Conservation (phyloP, 2,888 invertebrate species). For the Cephus spinipes region DNA sequence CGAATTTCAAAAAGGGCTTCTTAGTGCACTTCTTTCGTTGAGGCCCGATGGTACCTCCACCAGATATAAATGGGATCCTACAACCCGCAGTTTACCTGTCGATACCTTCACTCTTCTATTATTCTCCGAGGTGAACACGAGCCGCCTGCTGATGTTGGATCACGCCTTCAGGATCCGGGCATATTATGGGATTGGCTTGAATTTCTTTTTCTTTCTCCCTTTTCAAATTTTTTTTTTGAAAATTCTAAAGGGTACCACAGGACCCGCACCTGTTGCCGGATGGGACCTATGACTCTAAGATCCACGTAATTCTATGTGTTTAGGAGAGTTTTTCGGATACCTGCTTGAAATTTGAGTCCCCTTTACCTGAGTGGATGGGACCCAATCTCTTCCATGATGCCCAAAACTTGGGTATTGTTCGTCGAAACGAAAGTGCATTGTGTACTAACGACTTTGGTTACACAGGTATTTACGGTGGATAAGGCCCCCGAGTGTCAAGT, state of each 20-base stretch:
- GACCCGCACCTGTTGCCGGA: background rate
- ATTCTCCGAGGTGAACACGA: background rate
- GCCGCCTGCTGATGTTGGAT: background rate
- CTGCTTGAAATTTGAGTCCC: conserved; percentile 19
- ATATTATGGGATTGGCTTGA: background rate
- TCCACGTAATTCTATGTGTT: conserved; percentile 18
- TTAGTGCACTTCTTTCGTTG: background rate
- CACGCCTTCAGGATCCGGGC: background rate
- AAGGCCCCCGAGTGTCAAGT: background rate
- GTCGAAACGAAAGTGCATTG: background rate
- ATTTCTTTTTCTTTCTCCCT: background rate
- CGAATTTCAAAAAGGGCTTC: background rate
- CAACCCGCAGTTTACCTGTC: conserved; percentile 8
- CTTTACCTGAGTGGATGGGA: background rate
- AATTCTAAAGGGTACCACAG: background rate
- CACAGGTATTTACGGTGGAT: background rate
- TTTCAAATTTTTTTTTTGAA: background rate
- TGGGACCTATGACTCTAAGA: background rate
- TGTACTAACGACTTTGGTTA: background rate
- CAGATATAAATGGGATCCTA: background rate
- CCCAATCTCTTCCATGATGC: background rate
- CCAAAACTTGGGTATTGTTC: background rate
- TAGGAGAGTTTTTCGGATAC: conserved; percentile 34
- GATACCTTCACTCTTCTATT: conserved; percentile 6
- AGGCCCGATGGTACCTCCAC: background rate